Evolutionary conservation across 2,797 vertebrate species (phyloP), one percentile per base, ranked within the genome.

Genomic region (Anas bernieri): DNA sequence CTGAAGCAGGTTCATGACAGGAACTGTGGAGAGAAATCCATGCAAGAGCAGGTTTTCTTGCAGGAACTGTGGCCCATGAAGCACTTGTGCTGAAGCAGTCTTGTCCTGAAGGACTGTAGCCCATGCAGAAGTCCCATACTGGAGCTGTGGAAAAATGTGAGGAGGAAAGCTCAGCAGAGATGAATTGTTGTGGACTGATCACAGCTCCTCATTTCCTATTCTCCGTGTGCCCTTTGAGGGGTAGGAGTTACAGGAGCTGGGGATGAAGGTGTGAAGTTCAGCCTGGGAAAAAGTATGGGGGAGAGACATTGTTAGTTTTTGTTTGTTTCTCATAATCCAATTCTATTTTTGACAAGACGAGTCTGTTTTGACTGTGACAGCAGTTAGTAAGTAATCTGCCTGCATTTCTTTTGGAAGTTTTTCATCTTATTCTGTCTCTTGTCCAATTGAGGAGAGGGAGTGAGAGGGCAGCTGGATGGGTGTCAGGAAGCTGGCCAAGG

Each of bases 91-190:
- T 54, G 11, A 11, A 20, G 12, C 26, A 59, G 10, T 23, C 25
- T 54, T 74, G 66, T 55, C 20, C 39, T 68, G 58, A 54, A 67
- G 37, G n/a, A 46, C 56, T 22, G 8, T 39, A 35, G 39, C 18
- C 46, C 2, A 1, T n/a, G 12, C 10, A 86, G 13, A 56, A 7
- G 12, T 11, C 21, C 3, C 30, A n/a, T 4, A 6, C 5, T 33
- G 75, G 52, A 83, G 18, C 18, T 26, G 14, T 11, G 43, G 25
- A 64, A 69, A 64, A 45, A 31, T 11, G 46, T 16, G 37, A 46
- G 21, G 28, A 35, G 13, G 11, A 62, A 70, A 56, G 7, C 61
- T 12, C n/a, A 59, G 9, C 39, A 69, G 46, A 78, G 15, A 61
- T 12, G 11, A 55, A 28, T 33, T 54, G 22, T 18, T 86, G 6